Base-by-base conservation (phyloP, 2,888 invertebrate species). In the Sinopyrophorus schimmeli region DNA sequence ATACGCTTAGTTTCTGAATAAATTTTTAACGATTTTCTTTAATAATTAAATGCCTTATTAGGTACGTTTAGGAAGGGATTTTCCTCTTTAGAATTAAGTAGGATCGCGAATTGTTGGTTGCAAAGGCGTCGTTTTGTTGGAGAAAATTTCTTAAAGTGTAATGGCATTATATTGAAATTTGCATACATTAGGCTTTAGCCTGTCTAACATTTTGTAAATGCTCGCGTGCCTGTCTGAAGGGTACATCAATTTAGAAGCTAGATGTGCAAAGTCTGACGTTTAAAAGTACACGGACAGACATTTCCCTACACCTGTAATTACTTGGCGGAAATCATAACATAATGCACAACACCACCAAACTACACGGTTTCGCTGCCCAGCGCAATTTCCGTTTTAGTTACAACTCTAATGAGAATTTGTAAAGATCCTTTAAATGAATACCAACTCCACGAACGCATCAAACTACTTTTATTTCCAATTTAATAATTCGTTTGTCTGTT, bases 331-430 rank as follows among this genome's bases (percentile, higher is more conserved):
- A 39, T 47, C 39, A 39, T 47, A n/a, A n/a, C n/a, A 39, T 39
- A 32, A 39, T 47, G 32, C 46, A 38, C 46, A 21, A 23, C 46
- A 39, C 39, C 24, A 31, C 32, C 32, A 24, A 47, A 47, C 39
- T 39, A 32, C 24, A 24, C 31, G 31, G 39, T 47, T 39, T 47
- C 38, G 38, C 39, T 39, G 46, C 31, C 46, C 32, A 21, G 32
- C 15, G 31, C 38, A 39, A 47, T 39, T 47, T 47, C 46, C 46
- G n/a, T 47, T 39, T 47, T 47, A 47, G 32, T 31, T n/a, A 21
- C 39, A 12, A 21, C 32, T 35, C 27, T 43, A 43, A 43, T 43
- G 43, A 43, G 32, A 43, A 24, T 32, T 23, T 17, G 17, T 11
- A 27, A 17, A 34, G 32, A 34, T 43, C 35, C 24, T 35, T 35